Evolutionary conservation across 2,113 vertebrate species (phyloP), one percentile per base, ranked within the genome.

Genomic region (Crotalus viridis): DNA sequence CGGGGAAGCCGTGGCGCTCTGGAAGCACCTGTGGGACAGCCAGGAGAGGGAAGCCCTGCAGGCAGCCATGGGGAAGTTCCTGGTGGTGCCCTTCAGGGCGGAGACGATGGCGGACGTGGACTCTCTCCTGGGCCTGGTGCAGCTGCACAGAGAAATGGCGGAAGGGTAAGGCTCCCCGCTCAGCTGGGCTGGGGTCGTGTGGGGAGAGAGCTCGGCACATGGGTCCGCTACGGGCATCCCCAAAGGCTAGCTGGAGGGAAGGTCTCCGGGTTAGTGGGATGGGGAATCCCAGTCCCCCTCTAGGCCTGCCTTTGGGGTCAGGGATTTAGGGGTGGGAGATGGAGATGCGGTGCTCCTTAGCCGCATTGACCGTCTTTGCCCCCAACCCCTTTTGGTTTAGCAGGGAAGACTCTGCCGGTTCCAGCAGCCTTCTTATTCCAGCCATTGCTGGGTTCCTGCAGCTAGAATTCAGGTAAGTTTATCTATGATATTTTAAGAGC

Each of bases 61-160:
- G 95, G 95, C 85, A 0, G 97, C 97, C 0, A 96, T 98, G 90
- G 97, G 97, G 92, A 99, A 99, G 94, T 98, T 99, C 95, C 97
- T 98, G 93, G 97, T 99, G 24, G 96, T 98, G 93, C 99, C 99
- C 12, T 98, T 99, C 93, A 98, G 98, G 93, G 98, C 97, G 51
- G 98, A 97, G 57, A 98, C 98, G 12, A 88, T 97, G 94, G 98
- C 97, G 95, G 98, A 99, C 6, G 89, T 99, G 55, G 97, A 97
- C 28, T 97, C 99, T 92, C 97, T 99, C 90, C 95, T 94, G 2
- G 96, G 97, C 81, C 98, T 99, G 0, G 98, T 99, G 69, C 96
- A 97, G 88, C 97, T 98, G 88, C 98, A 99, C 94, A 87, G 96
- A 95, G 97, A 92, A 98, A 96, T 98, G 61, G 94, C 95, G 1